Evolutionary conservation across 2,113 vertebrate genomes (phyloP), one percentile per base, ranked within the genome.

Genomic region (Egretta garzetta): DNA sequence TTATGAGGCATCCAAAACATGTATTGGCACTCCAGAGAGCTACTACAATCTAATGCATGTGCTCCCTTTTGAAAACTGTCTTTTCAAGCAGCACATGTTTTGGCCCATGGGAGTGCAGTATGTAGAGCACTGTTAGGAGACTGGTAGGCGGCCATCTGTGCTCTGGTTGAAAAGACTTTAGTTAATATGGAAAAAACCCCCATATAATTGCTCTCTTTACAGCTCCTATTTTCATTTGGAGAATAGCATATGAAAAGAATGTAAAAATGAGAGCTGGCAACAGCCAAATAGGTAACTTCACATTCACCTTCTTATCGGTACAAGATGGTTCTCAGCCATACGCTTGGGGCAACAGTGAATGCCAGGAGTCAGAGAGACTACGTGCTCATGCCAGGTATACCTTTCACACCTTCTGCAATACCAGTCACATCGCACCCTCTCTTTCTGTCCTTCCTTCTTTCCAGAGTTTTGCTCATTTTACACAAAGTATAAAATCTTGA

Each of bases 61-160:
- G 43, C 52, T 90, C 26, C 64, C 21, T 86, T 82, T 64, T 39
- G 41, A 70, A 83, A 74, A 52, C 12, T 11, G 26, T 7, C 71
- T 94, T 92, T 90, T 74, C 79, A 59, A 74, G 86, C 72, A 84
- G 86, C 47, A 67, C 41, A 35, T 39, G 18, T 35, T 60, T 30
- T 75, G 86, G 83, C 83, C 90, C 86, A 80, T 60, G 92, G 88
- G 88, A 95, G 12, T 3, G 45, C 85, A 81, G 55, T 28, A 45
- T 55, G 56, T 6, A 37, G 80, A 92, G 56, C 90, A 60, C 75
- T 63, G 63, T 30, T 58, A 59, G 79, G 82, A 92, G 55, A 86
- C 82, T 92, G 72, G 75, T 59, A n/a, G 76, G 84, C 43, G 80
- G 55, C 91, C 92, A 92, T 87, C 92, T 96, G 94, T 86, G 81